Conservation (phyloP, 1,140 invertebrate species). For the Maconellicoccus hirsutus region DNA sequence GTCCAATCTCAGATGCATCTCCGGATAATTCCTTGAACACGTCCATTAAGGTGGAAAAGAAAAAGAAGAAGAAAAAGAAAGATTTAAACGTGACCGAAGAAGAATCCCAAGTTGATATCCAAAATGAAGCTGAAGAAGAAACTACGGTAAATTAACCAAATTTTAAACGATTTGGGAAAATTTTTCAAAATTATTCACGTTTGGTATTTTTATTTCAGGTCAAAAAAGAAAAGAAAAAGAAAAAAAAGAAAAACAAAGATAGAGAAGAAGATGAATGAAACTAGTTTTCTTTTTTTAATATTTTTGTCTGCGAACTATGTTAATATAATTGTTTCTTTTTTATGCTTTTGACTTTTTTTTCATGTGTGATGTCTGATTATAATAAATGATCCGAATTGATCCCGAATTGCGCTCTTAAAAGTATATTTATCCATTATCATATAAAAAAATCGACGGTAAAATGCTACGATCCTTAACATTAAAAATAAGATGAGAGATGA, state of each 20-base stretch:
- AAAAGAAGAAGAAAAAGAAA: conserved; percentile 37
- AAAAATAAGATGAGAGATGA: too few relatives aligned
- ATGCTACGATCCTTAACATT: too few relatives aligned
- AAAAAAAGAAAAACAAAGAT: conserved; percentile 36
- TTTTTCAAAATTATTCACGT: neutral
- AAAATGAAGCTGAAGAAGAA: too few relatives aligned
- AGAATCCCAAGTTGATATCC: too few relatives aligned
- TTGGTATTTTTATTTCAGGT: conserved; percentile 30
- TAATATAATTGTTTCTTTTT: conserved; percentile 17
- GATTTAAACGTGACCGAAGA: conserved; percentile 1
- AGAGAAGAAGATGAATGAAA: conserved; percentile 5
- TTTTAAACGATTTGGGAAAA: too few relatives aligned
- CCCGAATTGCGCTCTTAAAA: too few relatives aligned
- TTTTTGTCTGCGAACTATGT: neutral
- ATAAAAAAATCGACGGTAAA: too few relatives aligned
- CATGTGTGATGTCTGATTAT: too few relatives aligned
- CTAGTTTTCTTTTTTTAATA: neutral
- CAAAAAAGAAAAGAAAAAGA: conserved; percentile 43
- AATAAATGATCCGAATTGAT: too few relatives aligned
- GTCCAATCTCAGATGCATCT: neutral
- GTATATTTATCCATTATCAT: too few relatives aligned
- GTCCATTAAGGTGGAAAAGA: conserved; percentile 41
- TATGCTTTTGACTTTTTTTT: neutral
- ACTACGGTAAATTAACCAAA: too few relatives aligned
- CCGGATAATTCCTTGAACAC: neutral